Base-by-base conservation (phyloP, 2,797 vertebrate genomes). In the Carapus acus region DNA sequence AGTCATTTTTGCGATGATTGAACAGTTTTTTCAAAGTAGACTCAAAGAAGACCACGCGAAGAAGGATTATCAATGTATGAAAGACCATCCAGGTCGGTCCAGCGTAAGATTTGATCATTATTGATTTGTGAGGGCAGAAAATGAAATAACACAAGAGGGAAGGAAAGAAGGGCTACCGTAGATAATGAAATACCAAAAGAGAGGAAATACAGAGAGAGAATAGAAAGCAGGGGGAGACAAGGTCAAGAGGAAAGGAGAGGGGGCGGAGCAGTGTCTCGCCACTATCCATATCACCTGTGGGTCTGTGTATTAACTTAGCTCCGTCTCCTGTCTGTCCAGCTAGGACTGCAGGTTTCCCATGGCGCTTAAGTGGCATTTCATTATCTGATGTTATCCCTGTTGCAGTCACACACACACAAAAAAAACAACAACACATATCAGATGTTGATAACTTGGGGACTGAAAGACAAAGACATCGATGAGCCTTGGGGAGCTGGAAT, bases 281-380 rank as follows among this genome's bases (percentile, higher is more conserved):
- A 24, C 14, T 58, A 5, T 49, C n/a, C 51, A 46, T 45, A 43
- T 58, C 46, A 55, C 33, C 54, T 54, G 36, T 21, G 43, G 40
- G 49, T 49, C 18, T 46, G 21, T n/a, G 29, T 18, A 53, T 59
- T 50, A 51, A 21, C 40, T 13, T 14, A 16, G 27, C 18, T 20
- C 8, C 6, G 46, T 61, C 46, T 55, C 42, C 45, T 58, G 61
- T 49, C 40, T 54, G 37, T 62, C 54, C 43, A 62, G 48, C 49
- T 2, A 23, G 39, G 24, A 21, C 61, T 38, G 59, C 34, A 43
- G 47, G 62, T 61, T 48, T 67, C 49, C 53, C 13, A 22, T 47
- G 36, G 61, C 59, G 59, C 68, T 86, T n/a, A 83, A 87, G 77
- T 83, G 82, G 68, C 64, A 50, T 44, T 69, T 63, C 65, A 67